Evolutionary conservation across 2,113 vertebrate species (phyloP), one percentile per base, ranked within the genome.

Genomic region (Centropus bengalensis): DNA sequence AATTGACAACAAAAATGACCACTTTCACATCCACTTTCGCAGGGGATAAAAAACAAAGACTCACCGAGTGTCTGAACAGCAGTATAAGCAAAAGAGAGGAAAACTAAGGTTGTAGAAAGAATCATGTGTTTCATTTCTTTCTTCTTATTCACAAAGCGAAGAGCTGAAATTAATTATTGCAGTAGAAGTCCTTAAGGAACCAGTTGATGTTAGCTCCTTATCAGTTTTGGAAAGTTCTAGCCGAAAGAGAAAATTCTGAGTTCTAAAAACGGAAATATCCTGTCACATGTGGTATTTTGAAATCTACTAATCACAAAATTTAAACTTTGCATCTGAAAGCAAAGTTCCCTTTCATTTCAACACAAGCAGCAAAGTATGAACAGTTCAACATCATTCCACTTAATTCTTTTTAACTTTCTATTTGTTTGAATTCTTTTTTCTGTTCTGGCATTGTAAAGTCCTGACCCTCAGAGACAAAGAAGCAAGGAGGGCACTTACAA

Each of bases 251-350:
- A 95, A 79, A 59, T 52, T 67, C 44, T 36, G 28, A 7, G 30
- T 21, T 82, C 76, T 79, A 95, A 95, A 95, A 93, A 84, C 93
- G 92, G 96, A 95, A 93, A 79, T 89, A 79, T 76, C 88, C 96
- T 84, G 96, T 96, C 96, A 96, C 85, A 51, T 96, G 94, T 81
- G n/a, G 68, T 63, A 64, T 88, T 95, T 88, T 93, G 86, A 89
- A 95, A 91, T 66, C 58, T 89, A 68, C 27, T n/a, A 83, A 91
- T 68, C 54, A 21, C 7, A 89, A 63, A 91, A 88, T 71, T 78
- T 19, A 73, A 14, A 84, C 56, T 68, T 82, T 28, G 19, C n/a
- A 18, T 86, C 49, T 88, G 49, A 73, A 84, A 82, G 36, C 44
- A 42, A 88, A 40, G 10, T 77, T 91, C 77, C 45, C 4, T 69